phyloP scores from a whole-genome alignment of 2,888 invertebrate genomes.

The Sesamia inferens region DNA sequence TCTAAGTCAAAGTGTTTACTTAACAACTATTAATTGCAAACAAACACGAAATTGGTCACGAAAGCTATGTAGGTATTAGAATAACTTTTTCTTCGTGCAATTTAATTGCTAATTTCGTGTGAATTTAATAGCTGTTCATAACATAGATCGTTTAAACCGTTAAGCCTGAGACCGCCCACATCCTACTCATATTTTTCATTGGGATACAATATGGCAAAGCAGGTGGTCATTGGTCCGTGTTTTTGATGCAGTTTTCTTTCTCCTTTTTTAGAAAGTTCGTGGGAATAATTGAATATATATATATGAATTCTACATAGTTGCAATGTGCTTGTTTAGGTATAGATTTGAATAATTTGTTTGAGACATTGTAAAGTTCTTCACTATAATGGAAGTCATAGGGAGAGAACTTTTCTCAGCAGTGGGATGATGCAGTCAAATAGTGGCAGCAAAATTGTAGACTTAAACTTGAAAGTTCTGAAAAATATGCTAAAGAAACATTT shows the following conservation, averaged over 20 bases:
- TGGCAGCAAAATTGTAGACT: too few species aligned
- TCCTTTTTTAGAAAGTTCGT: conserved; percentile 28
- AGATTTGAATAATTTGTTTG: neutral
- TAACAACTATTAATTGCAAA: conserved; percentile 31
- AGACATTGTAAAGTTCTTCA: neutral
- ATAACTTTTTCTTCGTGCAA: conserved; percentile 45
- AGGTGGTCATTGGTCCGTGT: conserved; percentile 55
- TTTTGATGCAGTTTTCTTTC: conserved; percentile 39
- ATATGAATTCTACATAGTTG: neutral
- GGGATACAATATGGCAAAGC: conserved; percentile 54
- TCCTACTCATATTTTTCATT: conserved; percentile 69
- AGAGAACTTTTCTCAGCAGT: too few species aligned
- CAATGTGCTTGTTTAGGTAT: neutral
- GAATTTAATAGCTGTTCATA: conserved; percentile 58
- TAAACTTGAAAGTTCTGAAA: neutral
- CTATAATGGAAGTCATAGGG: too few species aligned
- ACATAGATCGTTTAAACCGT: conserved; percentile 72
- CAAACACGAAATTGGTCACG: conserved; percentile 39
- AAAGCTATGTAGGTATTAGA: conserved; percentile 24
- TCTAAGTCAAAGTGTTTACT: conserved; percentile 11
- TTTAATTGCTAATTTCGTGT: conserved; percentile 59
- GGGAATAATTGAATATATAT: conserved; percentile 16
- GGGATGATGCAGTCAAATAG: too few species aligned
- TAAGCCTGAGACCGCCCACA: conserved; percentile 75
- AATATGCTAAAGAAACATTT: neutral